Conservation (phyloP, 2,888 invertebrate genomes). For the Drosophila seclusa region DNA sequence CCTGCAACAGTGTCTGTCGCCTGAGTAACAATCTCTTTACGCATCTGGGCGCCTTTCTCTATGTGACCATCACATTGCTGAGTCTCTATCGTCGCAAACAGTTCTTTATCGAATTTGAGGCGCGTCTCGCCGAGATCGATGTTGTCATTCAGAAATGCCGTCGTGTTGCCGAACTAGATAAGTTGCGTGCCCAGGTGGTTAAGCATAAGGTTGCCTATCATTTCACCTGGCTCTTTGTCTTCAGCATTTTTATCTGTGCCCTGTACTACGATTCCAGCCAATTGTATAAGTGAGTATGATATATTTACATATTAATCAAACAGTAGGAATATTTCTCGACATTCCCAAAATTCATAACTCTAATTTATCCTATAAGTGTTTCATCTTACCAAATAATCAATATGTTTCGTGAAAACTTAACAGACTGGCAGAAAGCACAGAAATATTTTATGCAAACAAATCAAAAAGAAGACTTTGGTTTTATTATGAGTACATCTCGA, state of each 20-base stretch:
- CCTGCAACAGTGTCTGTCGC: conserved; percentile 79
- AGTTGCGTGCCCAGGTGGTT: conserved; percentile 43
- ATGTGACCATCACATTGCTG: conserved; percentile 67
- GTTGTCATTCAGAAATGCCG: conserved; percentile 71
- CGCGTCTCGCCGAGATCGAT: conserved; percentile 77
- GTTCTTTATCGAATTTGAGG: conserved; percentile 79
- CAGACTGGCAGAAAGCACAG: neutral
- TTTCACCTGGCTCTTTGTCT: conserved; percentile 69
- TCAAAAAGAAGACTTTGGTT: neutral
- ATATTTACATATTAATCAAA: neutral
- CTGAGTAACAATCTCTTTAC: conserved; percentile 78
- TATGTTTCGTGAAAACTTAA: neutral
- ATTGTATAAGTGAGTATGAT: conserved; percentile 67
- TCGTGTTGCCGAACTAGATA: conserved; percentile 62
- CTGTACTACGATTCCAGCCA: conserved; percentile 68
- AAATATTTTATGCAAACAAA: neutral
- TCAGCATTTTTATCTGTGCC: conserved; percentile 64
- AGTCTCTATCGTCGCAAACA: conserved; percentile 79
- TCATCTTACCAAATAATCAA: neutral
- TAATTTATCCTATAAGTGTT: neutral
- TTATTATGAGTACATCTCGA: neutral
- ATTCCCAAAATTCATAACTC: neutral
- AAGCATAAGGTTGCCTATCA: conserved; percentile 71
- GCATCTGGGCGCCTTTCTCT: conserved; percentile 81
- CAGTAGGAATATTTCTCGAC: neutral